phyloP scores from a whole-genome alignment of 2,113 vertebrate species.

The Alethe diademata region DNA sequence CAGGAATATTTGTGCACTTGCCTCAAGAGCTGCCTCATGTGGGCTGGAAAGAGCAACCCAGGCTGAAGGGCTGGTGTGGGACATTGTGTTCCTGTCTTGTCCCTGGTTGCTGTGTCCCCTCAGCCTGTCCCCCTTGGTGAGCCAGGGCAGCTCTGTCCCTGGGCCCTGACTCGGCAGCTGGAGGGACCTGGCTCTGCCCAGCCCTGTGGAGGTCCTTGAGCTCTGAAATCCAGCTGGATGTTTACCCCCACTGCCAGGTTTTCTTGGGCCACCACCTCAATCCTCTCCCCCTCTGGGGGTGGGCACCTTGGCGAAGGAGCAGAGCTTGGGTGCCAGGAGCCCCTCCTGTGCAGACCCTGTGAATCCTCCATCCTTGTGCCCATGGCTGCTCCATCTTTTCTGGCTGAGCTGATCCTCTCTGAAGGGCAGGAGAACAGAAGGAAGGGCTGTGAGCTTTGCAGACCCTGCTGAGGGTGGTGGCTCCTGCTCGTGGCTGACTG shows the following conservation, averaged over 20 bases:
- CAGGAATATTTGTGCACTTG: background rate
- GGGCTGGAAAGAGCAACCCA: background rate
- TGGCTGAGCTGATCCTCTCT: background rate
- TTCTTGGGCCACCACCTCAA: background rate
- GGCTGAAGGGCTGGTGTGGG: background rate
- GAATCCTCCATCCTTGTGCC: background rate
- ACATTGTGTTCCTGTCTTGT: accelerated
- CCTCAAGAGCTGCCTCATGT: background rate
- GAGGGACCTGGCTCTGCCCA: accelerated
- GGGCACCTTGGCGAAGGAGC: background rate
- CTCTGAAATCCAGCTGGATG: background rate
- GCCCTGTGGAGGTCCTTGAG: background rate
- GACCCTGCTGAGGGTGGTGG: background rate
- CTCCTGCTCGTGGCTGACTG: background rate
- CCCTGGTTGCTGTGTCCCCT: background rate
- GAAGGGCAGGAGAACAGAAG: background rate
- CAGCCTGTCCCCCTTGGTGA: accelerated
- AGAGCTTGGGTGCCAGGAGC: background rate
- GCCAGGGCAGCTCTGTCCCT: background rate
- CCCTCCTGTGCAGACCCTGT: background rate
- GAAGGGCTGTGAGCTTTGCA: background rate
- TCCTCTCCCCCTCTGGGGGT: background rate
- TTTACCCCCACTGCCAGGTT: background rate
- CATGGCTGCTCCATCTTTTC: accelerated
- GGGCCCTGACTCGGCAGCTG: background rate